Evolutionary conservation across 2,888 invertebrate genomes (phyloP).

Genomic region (Galerucella calmariensis): DNA sequence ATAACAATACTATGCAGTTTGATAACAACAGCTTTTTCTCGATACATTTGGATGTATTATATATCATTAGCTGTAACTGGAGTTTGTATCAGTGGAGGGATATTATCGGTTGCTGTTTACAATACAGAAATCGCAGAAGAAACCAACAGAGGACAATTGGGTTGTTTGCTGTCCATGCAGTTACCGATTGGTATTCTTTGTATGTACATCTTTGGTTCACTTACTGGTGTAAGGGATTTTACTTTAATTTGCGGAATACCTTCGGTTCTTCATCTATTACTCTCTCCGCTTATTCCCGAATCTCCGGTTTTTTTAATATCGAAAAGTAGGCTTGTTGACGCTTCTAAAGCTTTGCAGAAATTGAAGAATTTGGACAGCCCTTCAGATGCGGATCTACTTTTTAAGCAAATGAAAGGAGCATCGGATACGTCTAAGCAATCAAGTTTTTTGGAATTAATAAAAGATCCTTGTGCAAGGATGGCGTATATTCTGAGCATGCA

Average conservation of each 20-base stretch:
- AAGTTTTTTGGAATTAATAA: slow-evolving; percentile 21
- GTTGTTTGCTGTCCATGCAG: slow-evolving; percentile 59
- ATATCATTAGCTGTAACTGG: slow-evolving; percentile 72
- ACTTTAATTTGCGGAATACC: slow-evolving; percentile 33
- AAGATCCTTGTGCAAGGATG: slow-evolving; percentile 23
- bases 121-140: slow-evolving; percentile 86
- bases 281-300: slow-evolving; percentile 35
- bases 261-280: slow-evolving; percentile 30
- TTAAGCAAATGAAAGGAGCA: slow-evolving; percentile 63
- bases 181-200: slow-evolving; percentile 1
- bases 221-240: not conserved
- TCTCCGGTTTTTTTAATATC: slow-evolving; percentile 43
- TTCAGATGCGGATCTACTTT: slow-evolving; percentile 10
- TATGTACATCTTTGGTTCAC: slow-evolving; percentile 6
- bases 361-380: slow-evolving; percentile 11
- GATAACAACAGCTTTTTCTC: not conserved
- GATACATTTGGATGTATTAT: slow-evolving; percentile 57
- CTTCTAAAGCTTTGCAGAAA: slow-evolving; percentile 18
- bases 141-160: slow-evolving; percentile 78
- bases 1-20: not conserved
- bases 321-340: slow-evolving; percentile 1
- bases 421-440: slow-evolving; percentile 63
- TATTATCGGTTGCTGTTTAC: slow-evolving; percentile 83
- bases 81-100: slow-evolving; percentile 73
- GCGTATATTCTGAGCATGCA: slow-evolving; percentile 78